These are phyloP conservation scores for Fregata magnificens DNA, from an alignment of 2,113 vertebrate species.

Conservation along the genomic window DNA sequence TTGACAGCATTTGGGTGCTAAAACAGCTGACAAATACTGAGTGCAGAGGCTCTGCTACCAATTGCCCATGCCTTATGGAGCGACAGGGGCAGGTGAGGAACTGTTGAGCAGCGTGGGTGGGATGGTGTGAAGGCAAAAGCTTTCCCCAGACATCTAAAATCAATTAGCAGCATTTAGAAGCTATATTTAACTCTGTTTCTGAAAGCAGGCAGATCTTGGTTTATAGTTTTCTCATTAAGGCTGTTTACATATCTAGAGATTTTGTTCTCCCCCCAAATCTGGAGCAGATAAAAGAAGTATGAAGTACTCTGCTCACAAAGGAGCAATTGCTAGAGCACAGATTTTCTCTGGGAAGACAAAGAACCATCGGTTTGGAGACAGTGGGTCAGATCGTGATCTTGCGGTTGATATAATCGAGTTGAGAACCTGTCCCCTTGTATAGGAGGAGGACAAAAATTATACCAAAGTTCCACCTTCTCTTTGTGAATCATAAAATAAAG, in stretches of 20 bases:
- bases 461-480: background rate
- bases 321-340: background rate
- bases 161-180: constrained; percentile 42
- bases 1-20: background rate
- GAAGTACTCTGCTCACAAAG: background rate
- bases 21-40: background rate
- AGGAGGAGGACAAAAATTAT: background rate
- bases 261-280: background rate
- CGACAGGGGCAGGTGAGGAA: background rate
- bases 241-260: background rate
- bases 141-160: background rate
- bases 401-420: accelerated
- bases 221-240: background rate
- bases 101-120: background rate
- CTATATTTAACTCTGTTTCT: constrained; percentile 3
- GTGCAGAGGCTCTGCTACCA: background rate
- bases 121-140: background rate
- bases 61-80: background rate
- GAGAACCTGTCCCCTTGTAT: background rate
- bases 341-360: background rate
- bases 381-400: background rate
- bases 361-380: background rate
- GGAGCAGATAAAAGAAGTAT: background rate
- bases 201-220: background rate
- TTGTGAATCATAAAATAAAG: background rate